Conservation (phyloP, 2,888 invertebrate species). For the Hartigia nigra region DNA sequence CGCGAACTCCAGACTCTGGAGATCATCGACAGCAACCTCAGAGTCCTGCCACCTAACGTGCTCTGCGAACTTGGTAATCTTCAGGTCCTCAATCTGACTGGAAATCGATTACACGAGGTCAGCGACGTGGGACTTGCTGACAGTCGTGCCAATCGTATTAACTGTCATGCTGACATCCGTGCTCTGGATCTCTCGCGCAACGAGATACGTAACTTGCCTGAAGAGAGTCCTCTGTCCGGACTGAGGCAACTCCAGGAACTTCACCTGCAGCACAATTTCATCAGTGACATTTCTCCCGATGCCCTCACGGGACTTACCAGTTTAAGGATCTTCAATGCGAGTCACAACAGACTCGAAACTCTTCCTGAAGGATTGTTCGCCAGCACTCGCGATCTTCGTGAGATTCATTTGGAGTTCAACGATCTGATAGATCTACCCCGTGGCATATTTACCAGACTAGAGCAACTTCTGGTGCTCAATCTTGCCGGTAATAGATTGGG, state of each 20-base stretch:
- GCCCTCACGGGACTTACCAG: constrained; percentile 83
- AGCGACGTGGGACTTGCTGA: constrained; percentile 78
- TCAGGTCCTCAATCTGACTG: constrained; percentile 85
- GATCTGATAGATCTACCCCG: constrained; percentile 84
- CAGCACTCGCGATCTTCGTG: constrained; percentile 82
- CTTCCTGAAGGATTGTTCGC: constrained; percentile 86
- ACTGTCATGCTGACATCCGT: constrained; percentile 73
- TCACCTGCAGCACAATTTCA: constrained; percentile 84
- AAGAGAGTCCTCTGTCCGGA: constrained; percentile 80
- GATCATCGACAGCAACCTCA: constrained; percentile 85
- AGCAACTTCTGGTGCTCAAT: constrained; percentile 86
- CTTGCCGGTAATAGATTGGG: constrained; percentile 87
- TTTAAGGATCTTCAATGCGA: constrained; percentile 85
- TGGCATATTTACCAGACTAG: constrained; percentile 84
- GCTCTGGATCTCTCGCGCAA: constrained; percentile 85
- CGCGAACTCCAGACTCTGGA: constrained; percentile 84
- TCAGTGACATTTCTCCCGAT: constrained; percentile 82
- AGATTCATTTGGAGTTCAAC: constrained; percentile 87
- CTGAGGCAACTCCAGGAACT: constrained; percentile 83
- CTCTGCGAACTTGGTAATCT: constrained; percentile 85
- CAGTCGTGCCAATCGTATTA: constrained; percentile 64
- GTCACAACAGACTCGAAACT: constrained; percentile 84
- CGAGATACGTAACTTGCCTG: constrained; percentile 78
- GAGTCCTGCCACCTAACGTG: constrained; percentile 80
- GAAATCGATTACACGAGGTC: constrained; percentile 83